Evolutionary conservation across 2,113 vertebrate species (phyloP).

Genomic region (Oreochromis spilurus): DNA sequence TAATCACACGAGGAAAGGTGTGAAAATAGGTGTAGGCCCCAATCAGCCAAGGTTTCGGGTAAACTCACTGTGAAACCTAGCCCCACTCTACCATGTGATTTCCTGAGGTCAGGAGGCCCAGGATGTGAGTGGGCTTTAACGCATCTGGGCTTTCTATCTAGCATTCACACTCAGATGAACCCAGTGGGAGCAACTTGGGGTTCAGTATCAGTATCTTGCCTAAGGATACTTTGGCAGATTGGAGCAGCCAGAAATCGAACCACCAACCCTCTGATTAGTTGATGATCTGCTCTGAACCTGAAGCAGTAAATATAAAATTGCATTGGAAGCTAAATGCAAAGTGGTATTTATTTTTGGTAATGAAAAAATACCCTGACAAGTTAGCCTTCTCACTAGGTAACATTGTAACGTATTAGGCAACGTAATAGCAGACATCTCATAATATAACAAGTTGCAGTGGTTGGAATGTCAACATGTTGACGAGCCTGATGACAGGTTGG

Average conservation of each 20-base stretch:
- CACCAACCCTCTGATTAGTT: background rate
- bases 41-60: rapidly evolving
- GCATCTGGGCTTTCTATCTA: background rate
- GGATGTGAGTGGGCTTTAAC: background rate
- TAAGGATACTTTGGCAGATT: background rate
- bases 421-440: background rate
- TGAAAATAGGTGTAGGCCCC: background rate
- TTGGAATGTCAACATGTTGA: background rate
- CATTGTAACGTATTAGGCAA: background rate
- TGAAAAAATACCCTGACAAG: background rate
- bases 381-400: background rate
- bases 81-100: background rate
- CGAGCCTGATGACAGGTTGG: background rate
- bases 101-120: background rate
- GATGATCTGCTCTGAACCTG: background rate
- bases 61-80: background rate
- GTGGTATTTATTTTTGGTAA: rapidly evolving
- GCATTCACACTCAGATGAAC: rapidly evolving
- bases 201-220: background rate
- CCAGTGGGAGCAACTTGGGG: background rate
- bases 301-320: background rate
- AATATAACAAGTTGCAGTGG: background rate
- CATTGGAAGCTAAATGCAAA: background rate
- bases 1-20: background rate
- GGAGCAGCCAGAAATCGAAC: background rate